A percentile compares a stretch with the other conserved stretches of the same genome.
phyloP scores from a whole-genome alignment of 2,888 invertebrate species.

The Formica aserva region DNA sequence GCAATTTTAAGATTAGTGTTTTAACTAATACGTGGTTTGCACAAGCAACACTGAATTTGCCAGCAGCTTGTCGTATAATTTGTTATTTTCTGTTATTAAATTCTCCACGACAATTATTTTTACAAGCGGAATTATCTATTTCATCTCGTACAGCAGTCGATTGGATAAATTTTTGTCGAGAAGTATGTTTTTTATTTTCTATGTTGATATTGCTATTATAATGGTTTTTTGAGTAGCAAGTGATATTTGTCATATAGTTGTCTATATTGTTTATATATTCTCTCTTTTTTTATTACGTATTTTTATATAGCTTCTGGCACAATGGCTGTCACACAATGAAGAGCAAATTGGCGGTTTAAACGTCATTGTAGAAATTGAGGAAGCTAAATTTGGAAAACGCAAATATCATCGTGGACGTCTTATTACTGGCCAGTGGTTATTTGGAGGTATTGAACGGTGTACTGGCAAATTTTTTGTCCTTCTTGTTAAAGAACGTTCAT shows the following conservation, averaged over 20 bases:
- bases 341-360: neutral
- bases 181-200: neutral
- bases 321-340: neutral
- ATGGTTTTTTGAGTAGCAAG: too few relatives aligned
- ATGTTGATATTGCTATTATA: neutral
- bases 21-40: neutral
- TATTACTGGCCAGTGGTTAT: neutral
- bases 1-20: neutral
- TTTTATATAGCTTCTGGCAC: neutral
- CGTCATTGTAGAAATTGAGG: too few relatives aligned
- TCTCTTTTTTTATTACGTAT: neutral
- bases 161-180: neutral
- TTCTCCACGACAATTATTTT: slow-evolving; percentile 11
- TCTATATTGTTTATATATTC: too few relatives aligned
- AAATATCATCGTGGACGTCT: neutral
- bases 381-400: neutral
- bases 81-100: neutral
- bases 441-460: neutral
- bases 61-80: neutral
- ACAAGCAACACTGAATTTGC: neutral
- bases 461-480: too few relatives aligned
- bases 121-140: neutral
- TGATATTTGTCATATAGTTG: too few relatives aligned
- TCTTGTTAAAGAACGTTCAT: too few relatives aligned
- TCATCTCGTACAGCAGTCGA: neutral